Base-by-base conservation (phyloP, 64 coral and sea anemone genomes). In the Trachythela sp. region DNA sequence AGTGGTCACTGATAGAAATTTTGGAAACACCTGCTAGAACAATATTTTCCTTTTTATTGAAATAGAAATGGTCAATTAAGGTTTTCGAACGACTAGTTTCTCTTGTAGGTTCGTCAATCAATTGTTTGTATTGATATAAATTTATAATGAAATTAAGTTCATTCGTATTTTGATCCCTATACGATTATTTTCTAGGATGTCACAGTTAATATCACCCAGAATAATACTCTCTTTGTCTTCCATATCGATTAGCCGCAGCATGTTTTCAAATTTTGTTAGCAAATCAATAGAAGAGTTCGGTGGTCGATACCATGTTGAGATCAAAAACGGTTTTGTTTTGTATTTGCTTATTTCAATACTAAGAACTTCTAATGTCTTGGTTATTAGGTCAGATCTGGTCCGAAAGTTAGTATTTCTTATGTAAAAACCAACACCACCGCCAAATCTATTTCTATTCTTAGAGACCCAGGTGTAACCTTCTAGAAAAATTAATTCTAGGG, bases 121-220 rank as follows among this genome's bases (percentile, higher is more conserved):
- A n/a, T n/a, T n/a, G n/a, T n/a, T n/a, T n/a, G n/a, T n/a, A n/a
- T n/a, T n/a, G n/a, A n/a, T n/a, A n/a, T n/a, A n/a, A n/a, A n/a
- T n/a, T n/a, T n/a, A n/a, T n/a, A n/a, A n/a, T n/a, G n/a, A n/a
- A n/a, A n/a, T n/a, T n/a, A n/a, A n/a, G n/a, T n/a, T n/a, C n/a
- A n/a, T n/a, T n/a, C 37, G 85, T 86, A 56, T 86, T 86, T 86
- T 86, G 85, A 56, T 86, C 37, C 20, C 85, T n/a, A n/a, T 86
- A 36, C 85, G 26, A 86, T 86, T 86, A 86, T 27, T 86, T 52
- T 86, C 64, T 24, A 86, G 85, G 49, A 86, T 5, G 49, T 86
- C 48, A n/a, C n/a, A n/a, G n/a, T n/a, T n/a, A n/a, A n/a, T n/a
- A n/a, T n/a, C n/a, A n/a, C n/a, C n/a, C n/a, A 56, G 27, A 86